Evolutionary conservation across 1,140 invertebrate genomes (phyloP).

Genomic region (Paralvinella palmiformis): DNA sequence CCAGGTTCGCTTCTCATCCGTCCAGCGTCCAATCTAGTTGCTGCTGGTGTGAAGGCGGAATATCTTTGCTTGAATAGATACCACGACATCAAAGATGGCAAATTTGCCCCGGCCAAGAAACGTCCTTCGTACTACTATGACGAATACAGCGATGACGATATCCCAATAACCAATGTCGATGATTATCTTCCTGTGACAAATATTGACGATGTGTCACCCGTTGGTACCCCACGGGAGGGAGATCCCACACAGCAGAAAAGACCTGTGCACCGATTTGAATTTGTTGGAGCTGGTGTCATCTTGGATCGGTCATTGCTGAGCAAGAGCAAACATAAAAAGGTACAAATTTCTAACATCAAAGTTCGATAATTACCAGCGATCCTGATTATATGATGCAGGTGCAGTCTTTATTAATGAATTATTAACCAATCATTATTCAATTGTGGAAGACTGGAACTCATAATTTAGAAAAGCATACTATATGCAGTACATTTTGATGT

Average conservation of each 20-base stretch:
- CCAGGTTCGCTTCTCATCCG: slow-evolving; percentile 19
- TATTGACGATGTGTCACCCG: slow-evolving; percentile 15
- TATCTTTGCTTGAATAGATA: slow-evolving; percentile 16
- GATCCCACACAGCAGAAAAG: not conserved
- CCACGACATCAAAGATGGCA: slow-evolving; percentile 18
- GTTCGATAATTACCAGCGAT: no score
- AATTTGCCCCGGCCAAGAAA: slow-evolving; percentile 17
- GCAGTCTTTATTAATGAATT: no score
- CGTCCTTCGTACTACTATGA: slow-evolving; percentile 9
- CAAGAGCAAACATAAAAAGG: no score
- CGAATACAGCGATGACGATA: slow-evolving; percentile 8
- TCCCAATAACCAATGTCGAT: slow-evolving; percentile 14
- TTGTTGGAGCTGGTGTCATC: slow-evolving; percentile 15
- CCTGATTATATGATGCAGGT: no score
- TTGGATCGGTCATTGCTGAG: not conserved
- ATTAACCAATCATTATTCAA: no score
- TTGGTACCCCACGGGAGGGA: not conserved
- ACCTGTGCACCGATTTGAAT: slow-evolving; percentile 2
- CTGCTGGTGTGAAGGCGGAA: slow-evolving; percentile 11
- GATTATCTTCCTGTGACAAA: slow-evolving; percentile 16
- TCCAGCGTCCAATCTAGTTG: slow-evolving; percentile 16
- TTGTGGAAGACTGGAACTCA: no score
- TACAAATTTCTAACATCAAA: no score
- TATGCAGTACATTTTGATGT: no score
- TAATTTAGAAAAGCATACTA: no score